Evolutionary conservation across 35 echinoderm and acorn worm genomes (phyloP), one percentile per base, ranked within the genome.

Genomic region (Diadema setosum): DNA sequence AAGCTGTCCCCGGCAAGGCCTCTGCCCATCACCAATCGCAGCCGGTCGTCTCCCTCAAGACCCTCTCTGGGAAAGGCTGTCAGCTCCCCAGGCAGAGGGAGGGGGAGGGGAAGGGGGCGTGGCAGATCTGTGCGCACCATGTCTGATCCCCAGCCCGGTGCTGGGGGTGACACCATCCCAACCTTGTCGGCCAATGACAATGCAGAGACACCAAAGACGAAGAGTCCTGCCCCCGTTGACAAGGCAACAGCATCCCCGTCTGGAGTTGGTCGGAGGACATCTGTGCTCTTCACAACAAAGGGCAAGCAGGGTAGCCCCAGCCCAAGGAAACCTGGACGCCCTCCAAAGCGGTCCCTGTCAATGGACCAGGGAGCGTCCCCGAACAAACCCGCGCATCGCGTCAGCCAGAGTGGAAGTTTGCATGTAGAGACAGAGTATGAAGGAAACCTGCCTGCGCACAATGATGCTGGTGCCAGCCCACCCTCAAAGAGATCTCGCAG

Each of bases 231-330:
- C 45, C 61, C 42, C 3, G 39, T 41, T 17, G 48, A 59, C 44
- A 83, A 83, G 45, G n/a, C n/a, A n/a, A 84, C 80, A 21, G 56
- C 88, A 36, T 90, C 87, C 0, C 91, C 95, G 15, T 84, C 78
- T 55, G 95, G 95, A 63, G 95, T 97, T 35, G 91, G 95, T 16
- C 65, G 95, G 44, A 93, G 95, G 36, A 97, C 95, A 65, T 93
- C 95, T 87, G 91, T 97, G 82, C 88, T 97, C 34, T 93, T 97
- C 37, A 96, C 90, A 61, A 87, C 88, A 57, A 97, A 97, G 73
- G 39, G 91, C 49, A 46, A 89, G 87, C 39, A 93, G 83, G 70
- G 90, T 33, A 85, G 90, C 82, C 78, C 60, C 46, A 55, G 86
- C 57, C 35, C 50, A 44, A 87, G 7, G 81, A 73, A 57, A 56